Conservation (phyloP, 2,113 vertebrate genomes). For the Hirundichthys speculiger region DNA sequence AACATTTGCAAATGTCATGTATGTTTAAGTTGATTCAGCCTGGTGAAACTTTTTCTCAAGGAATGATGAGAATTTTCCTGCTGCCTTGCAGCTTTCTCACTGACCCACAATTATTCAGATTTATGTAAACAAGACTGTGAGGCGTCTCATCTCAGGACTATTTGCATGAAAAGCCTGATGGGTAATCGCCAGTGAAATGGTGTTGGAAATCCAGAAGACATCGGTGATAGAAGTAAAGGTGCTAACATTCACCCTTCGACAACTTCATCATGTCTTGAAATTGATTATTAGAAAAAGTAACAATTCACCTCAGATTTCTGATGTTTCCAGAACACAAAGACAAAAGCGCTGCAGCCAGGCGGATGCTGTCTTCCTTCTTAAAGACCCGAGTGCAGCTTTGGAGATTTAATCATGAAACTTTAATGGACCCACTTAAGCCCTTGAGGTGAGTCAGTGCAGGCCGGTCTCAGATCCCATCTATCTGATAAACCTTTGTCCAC, state of each 20-base stretch:
- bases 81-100: slow-evolving; percentile 23
- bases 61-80: slow-evolving; percentile 43
- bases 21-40: slow-evolving; percentile 4
- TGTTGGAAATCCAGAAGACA: not conserved
- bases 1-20: slow-evolving; percentile 3
- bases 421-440: slow-evolving; percentile 45
- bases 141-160: slow-evolving; percentile 4
- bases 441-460: slow-evolving; percentile 10
- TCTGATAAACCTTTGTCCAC: no score
- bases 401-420: slow-evolving; percentile 56
- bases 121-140: slow-evolving; percentile 42
- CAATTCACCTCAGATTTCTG: not conserved
- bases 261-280: not conserved
- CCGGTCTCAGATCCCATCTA: slow-evolving; percentile 21
- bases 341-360: slow-evolving; percentile 4
- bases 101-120: slow-evolving; percentile 54
- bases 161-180: slow-evolving; percentile 19
- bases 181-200: slow-evolving; percentile 2
- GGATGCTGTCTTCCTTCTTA: slow-evolving; percentile 28
- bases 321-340: not conserved
- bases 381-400: slow-evolving; percentile 23
- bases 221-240: no score
- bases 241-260: not conserved
- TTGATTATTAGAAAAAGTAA: no score
- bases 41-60: slow-evolving; percentile 38